Conservation (phyloP, 2,797 vertebrate species). For the Nyctibius grandis region DNA sequence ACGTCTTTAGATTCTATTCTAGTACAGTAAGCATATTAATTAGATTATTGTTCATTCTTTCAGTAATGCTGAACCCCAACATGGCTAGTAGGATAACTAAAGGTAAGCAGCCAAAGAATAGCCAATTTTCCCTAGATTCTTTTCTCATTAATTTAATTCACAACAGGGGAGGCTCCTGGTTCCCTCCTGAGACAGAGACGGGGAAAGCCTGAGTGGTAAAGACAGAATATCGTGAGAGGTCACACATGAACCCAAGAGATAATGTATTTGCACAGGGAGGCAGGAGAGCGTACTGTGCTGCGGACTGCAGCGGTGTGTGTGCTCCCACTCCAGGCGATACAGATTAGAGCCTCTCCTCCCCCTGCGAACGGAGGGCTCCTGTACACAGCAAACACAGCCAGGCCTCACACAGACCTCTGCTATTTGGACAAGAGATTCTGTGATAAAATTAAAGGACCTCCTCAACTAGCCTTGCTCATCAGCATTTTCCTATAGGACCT, state of each 20-base stretch:
- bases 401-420: not conserved
- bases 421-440: not conserved
- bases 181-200: not conserved
- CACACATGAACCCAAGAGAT: not conserved
- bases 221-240: not conserved
- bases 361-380: not conserved
- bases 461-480: not conserved
- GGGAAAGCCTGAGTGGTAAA: not conserved
- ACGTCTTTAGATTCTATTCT: not conserved
- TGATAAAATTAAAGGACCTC: not conserved
- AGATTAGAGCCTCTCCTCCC: not conserved
- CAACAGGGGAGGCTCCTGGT: not conserved
- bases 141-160: conserved; percentile 43
- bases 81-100: not conserved
- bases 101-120: conserved; percentile 35
- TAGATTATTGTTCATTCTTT: conserved; percentile 38
- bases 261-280: not conserved
- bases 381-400: not conserved
- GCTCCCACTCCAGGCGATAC: not conserved
- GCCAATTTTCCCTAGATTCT: not conserved
- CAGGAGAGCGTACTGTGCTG: not conserved
- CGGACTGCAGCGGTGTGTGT: not conserved
- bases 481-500: not conserved
- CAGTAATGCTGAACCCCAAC: not conserved
- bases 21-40: conserved; percentile 44